Conservation (phyloP, 2,113 vertebrate genomes). For the Pelvicachromis taeniatus region DNA sequence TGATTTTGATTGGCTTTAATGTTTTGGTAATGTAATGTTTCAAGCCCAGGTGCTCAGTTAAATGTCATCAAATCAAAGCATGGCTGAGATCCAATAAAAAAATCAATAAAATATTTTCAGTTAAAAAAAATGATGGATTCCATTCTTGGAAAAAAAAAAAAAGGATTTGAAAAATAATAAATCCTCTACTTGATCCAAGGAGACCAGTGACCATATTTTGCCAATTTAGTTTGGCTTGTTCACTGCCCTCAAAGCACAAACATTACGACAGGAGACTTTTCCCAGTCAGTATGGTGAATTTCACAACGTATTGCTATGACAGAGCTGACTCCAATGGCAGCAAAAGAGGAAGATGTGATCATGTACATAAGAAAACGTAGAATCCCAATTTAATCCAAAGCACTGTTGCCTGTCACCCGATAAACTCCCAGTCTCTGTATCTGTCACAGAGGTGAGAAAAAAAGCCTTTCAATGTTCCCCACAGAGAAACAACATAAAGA, state of each 20-base stretch:
- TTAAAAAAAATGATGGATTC: background rate
- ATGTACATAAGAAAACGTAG: background rate
- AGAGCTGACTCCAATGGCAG: background rate
- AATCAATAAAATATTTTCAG: background rate
- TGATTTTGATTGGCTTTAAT: background rate
- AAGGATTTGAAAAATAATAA: background rate
- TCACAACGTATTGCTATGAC: background rate
- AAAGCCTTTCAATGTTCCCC: background rate
- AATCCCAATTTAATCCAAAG: background rate
- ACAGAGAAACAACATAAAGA: slow-evolving; percentile 11
- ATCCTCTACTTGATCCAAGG: background rate
- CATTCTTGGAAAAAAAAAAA: background rate
- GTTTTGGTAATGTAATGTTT: background rate
- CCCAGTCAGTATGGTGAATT: background rate
- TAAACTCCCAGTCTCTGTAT: background rate
- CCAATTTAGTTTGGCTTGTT: background rate
- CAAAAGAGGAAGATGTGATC: background rate
- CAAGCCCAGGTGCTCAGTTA: background rate
- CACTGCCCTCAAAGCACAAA: background rate
- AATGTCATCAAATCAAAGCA: background rate
- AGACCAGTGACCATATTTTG: background rate
- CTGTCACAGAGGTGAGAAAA: background rate
- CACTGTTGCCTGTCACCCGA: background rate
- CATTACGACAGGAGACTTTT: background rate
- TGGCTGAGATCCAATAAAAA: background rate